Evolutionary conservation across 2,888 invertebrate species (phyloP), one percentile per base, ranked within the genome.

Genomic region (Xanthorhoe spadicearia): DNA sequence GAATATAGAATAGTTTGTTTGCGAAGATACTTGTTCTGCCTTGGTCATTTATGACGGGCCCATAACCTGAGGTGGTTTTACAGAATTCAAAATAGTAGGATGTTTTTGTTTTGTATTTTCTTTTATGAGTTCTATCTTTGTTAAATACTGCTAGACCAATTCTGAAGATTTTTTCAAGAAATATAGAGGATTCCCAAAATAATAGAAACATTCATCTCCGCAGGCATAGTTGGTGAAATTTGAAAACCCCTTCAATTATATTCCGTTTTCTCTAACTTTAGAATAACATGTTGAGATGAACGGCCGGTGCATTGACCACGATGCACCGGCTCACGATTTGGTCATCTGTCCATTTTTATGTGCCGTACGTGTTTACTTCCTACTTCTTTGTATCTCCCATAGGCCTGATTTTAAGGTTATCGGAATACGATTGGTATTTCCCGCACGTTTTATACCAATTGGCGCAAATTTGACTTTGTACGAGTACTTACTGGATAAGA

Each of bases 381-480:
- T 78, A 72, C 77, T 84, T 81, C 80, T 80, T 81, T 75, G 76
- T 78, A 76, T 76, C 64, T 66, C 64, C 66, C 66, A 71, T 75
- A 67, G 76, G 72, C 68, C 69, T 79, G 32, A 32, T 7, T 73
- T 75, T 77, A 83, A 82, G 67, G 69, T 61, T 71, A 70, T 66
- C 69, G 61, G 60, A 58, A 55, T 59, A 50, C 56, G 60, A 61
- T 72, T 66, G 55, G 59, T 64, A 72, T 69, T 70, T 61, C 38
- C 19, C 55, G 64, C 74, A 74, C 74, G 74, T 69, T 64, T 64
- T 51, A 70, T 71, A 65, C 73, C 73, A 77, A 77, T 80, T 77
- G 76, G 70, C 70, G 72, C 64, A 73, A 77, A 71, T 78, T 78
- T 69, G 64, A 65, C 70, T 64, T 50, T 48, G 54, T 35, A 4